Evolutionary conservation across 2,113 vertebrate species (phyloP).

Genomic region (Percina caprodes): DNA sequence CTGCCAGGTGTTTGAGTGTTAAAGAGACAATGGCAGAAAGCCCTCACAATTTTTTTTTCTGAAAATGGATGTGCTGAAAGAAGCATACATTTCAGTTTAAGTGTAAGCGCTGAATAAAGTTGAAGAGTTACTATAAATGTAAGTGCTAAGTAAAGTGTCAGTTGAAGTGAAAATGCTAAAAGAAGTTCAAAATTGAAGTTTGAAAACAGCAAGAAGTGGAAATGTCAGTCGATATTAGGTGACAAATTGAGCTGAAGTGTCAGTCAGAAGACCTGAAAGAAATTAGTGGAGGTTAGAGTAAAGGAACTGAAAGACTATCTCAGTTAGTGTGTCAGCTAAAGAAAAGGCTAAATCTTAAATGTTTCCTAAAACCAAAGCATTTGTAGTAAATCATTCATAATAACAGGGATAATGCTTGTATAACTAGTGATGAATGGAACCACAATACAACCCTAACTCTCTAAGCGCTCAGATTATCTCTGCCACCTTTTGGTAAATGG

Average conservation of each 20-base stretch:
- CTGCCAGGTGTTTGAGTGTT: neutral
- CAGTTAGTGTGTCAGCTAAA: neutral
- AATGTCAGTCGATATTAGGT: neutral
- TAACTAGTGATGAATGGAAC: conserved; percentile 14
- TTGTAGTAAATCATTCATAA: neutral
- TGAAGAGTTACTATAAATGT: neutral
- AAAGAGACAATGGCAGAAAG: neutral
- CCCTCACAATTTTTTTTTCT: neutral
- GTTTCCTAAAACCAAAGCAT: neutral
- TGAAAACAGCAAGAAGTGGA: neutral
- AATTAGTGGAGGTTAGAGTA: neutral
- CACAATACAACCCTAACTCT: conserved; percentile 27
- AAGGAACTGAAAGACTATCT: neutral
- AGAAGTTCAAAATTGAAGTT: neutral
- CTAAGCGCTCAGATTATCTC: conserved; percentile 30
- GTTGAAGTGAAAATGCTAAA: neutral
- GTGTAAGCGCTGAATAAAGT: neutral
- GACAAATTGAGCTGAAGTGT: neutral
- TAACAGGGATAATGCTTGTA: neutral
- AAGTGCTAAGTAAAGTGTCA: neutral
- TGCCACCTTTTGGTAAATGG: conserved; percentile 40
- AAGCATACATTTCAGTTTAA: neutral
- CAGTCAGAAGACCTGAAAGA: neutral
- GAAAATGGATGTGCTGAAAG: neutral
- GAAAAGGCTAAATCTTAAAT: neutral